Conservation (phyloP, 2,113 vertebrate genomes). For the Origma solitaria region DNA sequence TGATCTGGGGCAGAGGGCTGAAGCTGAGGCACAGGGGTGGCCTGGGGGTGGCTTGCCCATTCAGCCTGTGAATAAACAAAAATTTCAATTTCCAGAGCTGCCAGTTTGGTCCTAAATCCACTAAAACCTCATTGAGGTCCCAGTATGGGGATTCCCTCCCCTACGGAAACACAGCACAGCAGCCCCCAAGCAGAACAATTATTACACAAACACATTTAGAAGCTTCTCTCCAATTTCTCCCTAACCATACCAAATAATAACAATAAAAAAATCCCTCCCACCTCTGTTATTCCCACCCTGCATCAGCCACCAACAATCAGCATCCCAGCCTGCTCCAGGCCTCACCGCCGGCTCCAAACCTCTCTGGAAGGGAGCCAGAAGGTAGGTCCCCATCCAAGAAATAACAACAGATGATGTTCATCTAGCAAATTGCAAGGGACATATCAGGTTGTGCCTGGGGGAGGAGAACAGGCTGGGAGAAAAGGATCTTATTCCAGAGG, state of each 20-base stretch:
- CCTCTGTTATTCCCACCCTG: neutral
- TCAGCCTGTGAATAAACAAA: neutral
- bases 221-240: neutral
- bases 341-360: neutral
- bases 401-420: conserved; percentile 24
- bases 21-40: neutral
- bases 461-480: neutral
- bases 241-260: neutral
- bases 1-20: neutral
- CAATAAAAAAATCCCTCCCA: neutral
- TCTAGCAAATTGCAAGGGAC: conserved; percentile 12
- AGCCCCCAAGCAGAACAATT: neutral
- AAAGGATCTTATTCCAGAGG: conserved; percentile 29
- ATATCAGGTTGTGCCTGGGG: conserved; percentile 27
- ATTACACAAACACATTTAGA: neutral
- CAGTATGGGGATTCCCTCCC: neutral
- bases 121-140: neutral
- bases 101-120: neutral
- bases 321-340: neutral
- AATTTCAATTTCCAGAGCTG: neutral
- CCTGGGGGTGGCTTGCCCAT: neutral
- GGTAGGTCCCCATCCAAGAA: conserved; percentile 1
- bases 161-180: neutral
- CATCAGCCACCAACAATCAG: neutral
- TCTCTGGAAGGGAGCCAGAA: conserved; percentile 22